Evolutionary conservation across 2,797 vertebrate species (phyloP).

Genomic region (Margarornis squamiger): DNA sequence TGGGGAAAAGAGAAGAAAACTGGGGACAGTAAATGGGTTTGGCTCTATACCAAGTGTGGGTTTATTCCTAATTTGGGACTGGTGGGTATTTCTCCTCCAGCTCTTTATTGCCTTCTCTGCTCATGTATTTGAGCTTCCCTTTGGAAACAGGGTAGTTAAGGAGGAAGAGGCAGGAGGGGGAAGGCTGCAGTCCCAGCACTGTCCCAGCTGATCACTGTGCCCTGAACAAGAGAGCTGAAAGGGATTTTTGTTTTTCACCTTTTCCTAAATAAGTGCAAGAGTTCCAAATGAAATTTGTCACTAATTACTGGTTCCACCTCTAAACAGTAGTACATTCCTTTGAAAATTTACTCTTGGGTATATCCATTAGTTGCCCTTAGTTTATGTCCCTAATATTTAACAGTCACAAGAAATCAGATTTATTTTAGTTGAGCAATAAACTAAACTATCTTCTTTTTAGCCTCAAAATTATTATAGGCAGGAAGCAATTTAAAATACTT

Average conservation of each 20-base stretch:
- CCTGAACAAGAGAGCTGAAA: neutral
- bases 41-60: neutral
- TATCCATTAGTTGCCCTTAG: neutral
- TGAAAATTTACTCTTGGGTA: neutral
- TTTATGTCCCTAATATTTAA: slow-evolving; percentile 17
- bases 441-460: slow-evolving; percentile 24
- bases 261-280: neutral
- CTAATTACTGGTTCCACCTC: neutral
- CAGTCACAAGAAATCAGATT: slow-evolving; percentile 6
- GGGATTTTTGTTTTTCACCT: neutral
- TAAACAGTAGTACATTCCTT: neutral
- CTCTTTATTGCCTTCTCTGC: neutral
- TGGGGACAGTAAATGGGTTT: neutral
- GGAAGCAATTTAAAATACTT: slow-evolving; percentile 56
- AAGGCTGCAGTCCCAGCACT: neutral
- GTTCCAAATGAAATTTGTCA: neutral
- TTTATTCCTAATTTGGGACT: neutral
- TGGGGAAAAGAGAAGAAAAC: neutral
- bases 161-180: neutral
- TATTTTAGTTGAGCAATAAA: slow-evolving; percentile 13
- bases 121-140: neutral
- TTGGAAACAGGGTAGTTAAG: neutral
- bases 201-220: neutral
- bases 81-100: neutral
- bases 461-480: slow-evolving; percentile 46